Evolutionary conservation across 1,140 invertebrate species (phyloP), one percentile per base, ranked within the genome.

Genomic region (Papilio glaucus): DNA sequence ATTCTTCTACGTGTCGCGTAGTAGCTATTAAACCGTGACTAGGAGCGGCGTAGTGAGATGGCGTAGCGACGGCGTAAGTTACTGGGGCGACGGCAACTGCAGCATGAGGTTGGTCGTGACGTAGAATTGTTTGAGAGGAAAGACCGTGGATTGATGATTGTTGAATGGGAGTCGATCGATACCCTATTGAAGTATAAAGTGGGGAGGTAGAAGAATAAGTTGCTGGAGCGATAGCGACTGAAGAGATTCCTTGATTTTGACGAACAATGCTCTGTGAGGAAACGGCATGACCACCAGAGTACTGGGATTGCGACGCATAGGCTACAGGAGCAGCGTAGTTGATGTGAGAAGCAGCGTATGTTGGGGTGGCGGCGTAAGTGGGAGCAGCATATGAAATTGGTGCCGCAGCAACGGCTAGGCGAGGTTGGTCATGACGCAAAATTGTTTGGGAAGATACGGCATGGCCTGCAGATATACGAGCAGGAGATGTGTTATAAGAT

Each of bases 321-420:
- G 75, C 71, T 49, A 77, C 79, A 15, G 82, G 72, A 69, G 72
- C 72, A 65, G 73, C 73, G 67, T 72, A 41, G 33, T 38, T 49
- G 7, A 60, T 41, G 53, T 79, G 61, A 21, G 93, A 77, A 6
- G 89, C 91, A 0, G 94, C 94, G 74, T 87, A 88, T 9, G 90
- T 89, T 61, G 91, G 89, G 37, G 83, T 83, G 18, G 84, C 82
- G 18, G 78, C 72, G 60, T 81, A 77, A 49, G 72, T 33, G 8
- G 81, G 80, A 60, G 77, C 72, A 39, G 82, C 76, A 70, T 79
- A 79, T 15, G 74, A 42, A 26, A 82, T 74, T 13, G 78, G 73
- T 15, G 77, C 76, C 21, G 37, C 37, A n/a, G 29, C 33, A 63
- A 37, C n/a, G n/a, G 61, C 61, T 15, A 77, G 74, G 8, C 72